Percentiles rank a stretch among this genome's conserved stretches.
phyloP scores from a whole-genome alignment of 1,140 invertebrate genomes.

The Pseudobourletiella spinata region DNA sequence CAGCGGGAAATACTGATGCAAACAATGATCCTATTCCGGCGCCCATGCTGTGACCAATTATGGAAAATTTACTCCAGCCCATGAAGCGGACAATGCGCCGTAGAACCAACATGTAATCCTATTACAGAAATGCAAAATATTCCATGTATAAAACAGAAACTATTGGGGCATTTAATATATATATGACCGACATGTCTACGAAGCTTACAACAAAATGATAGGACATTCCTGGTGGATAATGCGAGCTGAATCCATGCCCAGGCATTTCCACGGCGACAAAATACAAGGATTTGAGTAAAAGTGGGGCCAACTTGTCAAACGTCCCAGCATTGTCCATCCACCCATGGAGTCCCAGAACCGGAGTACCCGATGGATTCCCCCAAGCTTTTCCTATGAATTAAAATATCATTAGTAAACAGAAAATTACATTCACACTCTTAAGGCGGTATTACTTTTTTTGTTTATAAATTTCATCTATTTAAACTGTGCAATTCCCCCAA shows the following conservation, averaged over 20 bases:
- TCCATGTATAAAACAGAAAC: no score
- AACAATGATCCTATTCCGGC: conserved; percentile 22
- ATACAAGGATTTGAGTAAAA: conserved; percentile 51
- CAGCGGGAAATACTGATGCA: conserved; percentile 16
- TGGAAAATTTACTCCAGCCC: conserved; percentile 27
- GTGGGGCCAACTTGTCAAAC: conserved; percentile 52
- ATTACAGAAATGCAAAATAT: not conserved
- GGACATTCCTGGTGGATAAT: conserved; percentile 48
- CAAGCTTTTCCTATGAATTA: conserved; percentile 30
- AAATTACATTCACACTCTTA: not conserved
- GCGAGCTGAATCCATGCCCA: conserved; percentile 58
- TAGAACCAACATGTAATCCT: conserved; percentile 23
- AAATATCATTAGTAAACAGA: conserved; percentile 2
- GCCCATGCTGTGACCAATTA: conserved; percentile 28
- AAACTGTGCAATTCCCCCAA: not conserved
- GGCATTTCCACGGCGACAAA: conserved; percentile 59
- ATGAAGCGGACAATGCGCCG: conserved; percentile 21
- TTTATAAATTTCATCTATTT: not conserved
- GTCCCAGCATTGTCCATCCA: conserved; percentile 51
- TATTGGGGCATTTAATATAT: not conserved
- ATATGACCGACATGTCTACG: not conserved
- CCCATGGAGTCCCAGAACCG: conserved; percentile 35
- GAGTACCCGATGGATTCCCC: conserved; percentile 27
- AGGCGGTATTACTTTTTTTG: not conserved
- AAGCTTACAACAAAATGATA: conserved; percentile 46